Evolutionary conservation across 2,113 vertebrate genomes (phyloP), one percentile per base, ranked within the genome.

Genomic region (Osmerus mordax): DNA sequence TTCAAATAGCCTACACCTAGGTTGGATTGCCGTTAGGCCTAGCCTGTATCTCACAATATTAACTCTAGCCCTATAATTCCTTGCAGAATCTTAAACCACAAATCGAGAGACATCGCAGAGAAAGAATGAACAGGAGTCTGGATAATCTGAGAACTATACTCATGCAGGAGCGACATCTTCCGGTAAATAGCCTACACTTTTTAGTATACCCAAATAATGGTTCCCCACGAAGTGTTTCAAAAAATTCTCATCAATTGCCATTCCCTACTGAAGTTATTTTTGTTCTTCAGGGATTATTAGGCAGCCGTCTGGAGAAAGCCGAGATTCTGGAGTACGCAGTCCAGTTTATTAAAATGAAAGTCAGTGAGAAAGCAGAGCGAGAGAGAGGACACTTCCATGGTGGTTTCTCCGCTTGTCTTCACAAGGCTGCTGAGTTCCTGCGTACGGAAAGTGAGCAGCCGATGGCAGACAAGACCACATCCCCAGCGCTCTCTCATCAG

Each of bases 291-390:
- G 89, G 85, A 67, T 89, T 91, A 66, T 84, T 78, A 21, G 89
- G 89, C 76, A 86, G 88, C 66, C 89, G 90, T 74, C 76, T 91
- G 84, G 90, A 92, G 86, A 93, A 93, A 61, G 91, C 90, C 0
- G 91, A 91, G 73, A 91, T 93, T 4, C 78, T 93, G 87, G 90
- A 91, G 72, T 81, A 87, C 29, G 85, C 91, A 2, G 73, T 79
- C 1, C 3, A 52, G 18, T 79, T 79, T 55, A 65, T 79, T 65
- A 67, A 79, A 69, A 58, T n/a, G 0, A 70, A 14, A 41, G 53
- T 3, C 15, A 13, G 19, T 28, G 15, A 16, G 52, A 53, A 67
- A 47, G 32, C 65, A 69, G 51, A 47, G 41, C 9, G 7, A 2
- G 41, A 47, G 41, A 47, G 41, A 47, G 41, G 41, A 47, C 8